A percentile compares a stretch with the other conserved stretches of the same genome.
Evolutionary conservation across 2,797 vertebrate species (phyloP).

Genomic region (Melanotaenia maccullochi): DNA sequence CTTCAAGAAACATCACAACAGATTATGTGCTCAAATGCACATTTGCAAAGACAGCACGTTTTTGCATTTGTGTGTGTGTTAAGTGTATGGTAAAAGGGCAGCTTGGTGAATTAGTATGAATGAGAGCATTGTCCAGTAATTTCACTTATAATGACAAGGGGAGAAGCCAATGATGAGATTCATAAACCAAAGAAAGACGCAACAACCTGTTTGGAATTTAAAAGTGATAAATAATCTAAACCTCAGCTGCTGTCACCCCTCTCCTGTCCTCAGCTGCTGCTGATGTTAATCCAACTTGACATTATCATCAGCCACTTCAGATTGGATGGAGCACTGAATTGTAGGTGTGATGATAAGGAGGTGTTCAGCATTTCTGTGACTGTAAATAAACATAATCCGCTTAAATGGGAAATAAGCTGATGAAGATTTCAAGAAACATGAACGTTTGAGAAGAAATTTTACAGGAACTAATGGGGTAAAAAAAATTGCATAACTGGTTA

Average conservation of each 20-base stretch:
- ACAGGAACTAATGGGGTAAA: not conserved
- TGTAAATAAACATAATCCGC: slow-evolving; percentile 37
- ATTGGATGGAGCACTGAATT: slow-evolving; percentile 42
- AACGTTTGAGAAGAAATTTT: slow-evolving; percentile 1
- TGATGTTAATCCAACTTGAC: slow-evolving; percentile 54
- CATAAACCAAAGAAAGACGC: slow-evolving; percentile 65
- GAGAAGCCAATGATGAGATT: slow-evolving; percentile 63
- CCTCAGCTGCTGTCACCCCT: slow-evolving; percentile 25
- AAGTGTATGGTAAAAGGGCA: slow-evolving; percentile 28
- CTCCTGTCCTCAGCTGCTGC: slow-evolving; percentile 12
- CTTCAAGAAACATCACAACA: slow-evolving; percentile 46
- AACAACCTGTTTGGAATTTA: slow-evolving; percentile 67
- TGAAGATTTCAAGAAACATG: slow-evolving; percentile 7
- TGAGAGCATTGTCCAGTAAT: slow-evolving; percentile 54
- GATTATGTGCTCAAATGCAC: slow-evolving; percentile 45
- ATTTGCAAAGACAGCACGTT: slow-evolving; percentile 33
- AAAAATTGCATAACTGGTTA: not conserved
- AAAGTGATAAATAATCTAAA: slow-evolving; percentile 58
- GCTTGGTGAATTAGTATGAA: slow-evolving; percentile 57
- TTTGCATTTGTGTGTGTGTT: slow-evolving; percentile 13
- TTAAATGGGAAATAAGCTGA: not conserved
- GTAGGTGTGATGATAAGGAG: slow-evolving; percentile 17
- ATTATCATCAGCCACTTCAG: slow-evolving; percentile 51
- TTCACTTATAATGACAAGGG: slow-evolving; percentile 62
- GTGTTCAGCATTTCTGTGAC: slow-evolving; percentile 6